Base-by-base conservation (phyloP, 2,888 invertebrate species). In the Dromius quadrimaculatus region DNA sequence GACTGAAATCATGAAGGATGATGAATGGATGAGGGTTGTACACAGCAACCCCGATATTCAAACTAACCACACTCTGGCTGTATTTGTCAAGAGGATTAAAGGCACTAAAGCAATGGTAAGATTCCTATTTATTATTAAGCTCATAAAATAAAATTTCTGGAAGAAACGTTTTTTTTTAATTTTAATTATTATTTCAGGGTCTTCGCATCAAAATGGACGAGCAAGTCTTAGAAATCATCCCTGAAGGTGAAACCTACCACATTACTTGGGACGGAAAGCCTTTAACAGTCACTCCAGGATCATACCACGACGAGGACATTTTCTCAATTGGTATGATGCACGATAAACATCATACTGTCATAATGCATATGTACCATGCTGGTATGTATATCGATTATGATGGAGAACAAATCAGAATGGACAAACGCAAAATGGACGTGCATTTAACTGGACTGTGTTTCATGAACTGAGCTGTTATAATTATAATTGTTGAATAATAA, bases 151-250 rank as follows among this genome's bases (percentile, higher is more conserved):
- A 17, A 15, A 13, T 38, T n/a, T 38, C 13, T 15, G 15, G n/a
- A n/a, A n/a, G n/a, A n/a, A n/a, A n/a, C n/a, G 5, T 54, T 11
- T 15, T 41, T 54, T 13, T 54, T 28, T 13, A 13, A 54, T 9
- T 8, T 13, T 32, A 32, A 32, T 34, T 59, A 3, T 59, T 3
- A 6, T 38, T n/a, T 64, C 66, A 79, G 79, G 78, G 76, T 20
- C 34, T 79, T 1, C 77, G 77, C 72, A 47, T 78, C 13, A 71
- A 75, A n/a, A 72, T 75, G 36, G 72, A 73, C 28, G 62, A 71
- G 2, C 75, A 78, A 63, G 70, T 50, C 4, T n/a, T 80, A 1
- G 76, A 79, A 73, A 75, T 79, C 9, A 61, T 75, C 1, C 77
- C 78, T 3, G 72, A 72, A 50, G 76, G 74, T 4, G 73, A 74